Evolutionary conservation across 2,113 vertebrate genomes (phyloP).

Genomic region (Cynopterus brachyotis): DNA sequence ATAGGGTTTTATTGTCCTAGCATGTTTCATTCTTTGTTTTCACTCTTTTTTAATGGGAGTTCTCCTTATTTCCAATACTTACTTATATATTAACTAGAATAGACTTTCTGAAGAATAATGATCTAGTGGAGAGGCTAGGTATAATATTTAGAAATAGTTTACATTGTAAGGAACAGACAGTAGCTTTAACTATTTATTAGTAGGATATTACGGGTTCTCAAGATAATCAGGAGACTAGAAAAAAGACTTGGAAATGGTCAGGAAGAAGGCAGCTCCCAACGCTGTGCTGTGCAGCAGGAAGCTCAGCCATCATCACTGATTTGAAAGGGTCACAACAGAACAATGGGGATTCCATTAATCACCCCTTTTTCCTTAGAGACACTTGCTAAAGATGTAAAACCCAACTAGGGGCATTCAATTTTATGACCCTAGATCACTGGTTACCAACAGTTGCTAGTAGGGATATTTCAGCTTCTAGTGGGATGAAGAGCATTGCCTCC

Average conservation of each 20-base stretch:
- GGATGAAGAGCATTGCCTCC: neutral
- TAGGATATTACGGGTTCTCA: neutral
- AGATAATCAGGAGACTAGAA: neutral
- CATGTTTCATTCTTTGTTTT: conserved; percentile 54
- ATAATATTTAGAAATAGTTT: neutral
- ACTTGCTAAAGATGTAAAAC: neutral
- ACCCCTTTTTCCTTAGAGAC: neutral
- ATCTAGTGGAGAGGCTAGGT: neutral
- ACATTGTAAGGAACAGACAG: neutral
- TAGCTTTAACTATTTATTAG: neutral
- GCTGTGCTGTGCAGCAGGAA: neutral
- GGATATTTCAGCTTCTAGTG: neutral
- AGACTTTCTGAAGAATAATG: neutral
- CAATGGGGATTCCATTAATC: neutral
- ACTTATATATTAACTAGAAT: neutral
- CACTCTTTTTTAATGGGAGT: neutral
- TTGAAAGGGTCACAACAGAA: neutral
- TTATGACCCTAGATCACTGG: neutral
- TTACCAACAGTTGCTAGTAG: neutral
- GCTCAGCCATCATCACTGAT: neutral
- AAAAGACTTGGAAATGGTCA: neutral
- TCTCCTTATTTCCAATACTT: conserved; percentile 22
- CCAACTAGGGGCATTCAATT: neutral
- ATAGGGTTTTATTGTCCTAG: neutral
- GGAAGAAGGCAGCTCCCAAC: neutral